Evolutionary conservation across 2,888 invertebrate genomes (phyloP), one percentile per base, ranked within the genome.

Genomic region (Epiperipatus broadwayi): DNA sequence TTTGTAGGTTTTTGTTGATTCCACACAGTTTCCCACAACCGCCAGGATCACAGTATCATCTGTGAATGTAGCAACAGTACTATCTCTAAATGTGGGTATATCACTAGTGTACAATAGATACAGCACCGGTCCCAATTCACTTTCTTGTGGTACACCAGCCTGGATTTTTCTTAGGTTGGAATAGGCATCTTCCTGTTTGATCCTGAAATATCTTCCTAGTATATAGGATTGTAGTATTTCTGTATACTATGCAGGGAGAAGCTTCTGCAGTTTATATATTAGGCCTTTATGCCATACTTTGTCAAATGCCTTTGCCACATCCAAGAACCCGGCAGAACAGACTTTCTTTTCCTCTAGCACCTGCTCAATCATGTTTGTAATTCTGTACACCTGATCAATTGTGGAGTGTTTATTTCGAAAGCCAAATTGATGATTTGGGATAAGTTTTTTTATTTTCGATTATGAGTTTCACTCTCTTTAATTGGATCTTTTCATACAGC

Each of bases 181-280:
- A 5, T 29, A 29, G 4, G 29, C 29, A 29, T 29, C 29, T 29
- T 29, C 29, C 7, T 29, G 29, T 16, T 29, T 29, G 29, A 29
- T 29, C 16, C 29, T 29, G 29, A 29, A 29, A 16, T 29, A 29
- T 16, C 29, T 29, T 5, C 5, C 4, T 16, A 3, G 5, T 5
- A 29, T 3, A 16, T 4, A 29, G 14, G 7, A 29, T 5, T 29
- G 4, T 3, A 29, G 14, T 4, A 29, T 4, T 15, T 29, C 16
- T 16, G 29, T 16, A 16, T 29, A 29, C 5, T 29, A 16, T 3
- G 3, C 16, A 4, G 29, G 7, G 4, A 29, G 5, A 5, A 29
- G 29, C 4, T 5, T 15, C 29, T 29, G 14, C 14, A 29, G 29
- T 16, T 29, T 5, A 5, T 5, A 29, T 5, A 3, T 4, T 16